phyloP scores from a whole-genome alignment of 1,140 invertebrate genomes.

The Probaryconus sp. region DNA sequence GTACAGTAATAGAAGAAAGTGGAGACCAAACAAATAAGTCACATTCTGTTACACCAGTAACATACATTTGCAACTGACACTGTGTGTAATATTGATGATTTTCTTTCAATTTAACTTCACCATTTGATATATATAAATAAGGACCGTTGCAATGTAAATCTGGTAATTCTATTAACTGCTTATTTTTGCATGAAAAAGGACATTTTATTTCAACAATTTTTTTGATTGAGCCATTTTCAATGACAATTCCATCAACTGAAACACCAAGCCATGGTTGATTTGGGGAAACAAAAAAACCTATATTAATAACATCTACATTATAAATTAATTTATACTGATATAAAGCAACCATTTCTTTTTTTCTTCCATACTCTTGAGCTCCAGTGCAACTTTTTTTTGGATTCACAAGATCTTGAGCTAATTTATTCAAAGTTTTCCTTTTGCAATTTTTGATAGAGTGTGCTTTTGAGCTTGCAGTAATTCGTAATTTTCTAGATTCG shows the following conservation, averaged over 20 bases:
- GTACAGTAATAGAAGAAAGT: slow-evolving; percentile 31
- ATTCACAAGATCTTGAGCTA: slow-evolving; percentile 35
- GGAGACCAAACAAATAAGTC: slow-evolving; percentile 63
- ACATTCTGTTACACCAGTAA: slow-evolving; percentile 56
- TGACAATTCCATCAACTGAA: slow-evolving; percentile 55
- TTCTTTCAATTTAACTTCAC: slow-evolving; percentile 48
- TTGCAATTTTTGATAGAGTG: slow-evolving; percentile 52
- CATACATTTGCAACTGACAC: slow-evolving; percentile 64
- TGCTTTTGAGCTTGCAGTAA: slow-evolving; percentile 51
- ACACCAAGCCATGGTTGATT: slow-evolving; percentile 56
- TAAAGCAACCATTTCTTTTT: slow-evolving; percentile 20
- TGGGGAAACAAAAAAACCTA: slow-evolving; percentile 46
- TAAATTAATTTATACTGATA: slow-evolving; percentile 20
- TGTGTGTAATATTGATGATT: slow-evolving; percentile 60
- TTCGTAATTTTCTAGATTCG: slow-evolving; percentile 25
- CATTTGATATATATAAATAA: slow-evolving; percentile 21
- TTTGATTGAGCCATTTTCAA: slow-evolving; percentile 43
- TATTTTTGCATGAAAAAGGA: slow-evolving; percentile 47
- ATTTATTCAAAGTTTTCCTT: slow-evolving; percentile 26
- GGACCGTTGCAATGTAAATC: slow-evolving; percentile 2
- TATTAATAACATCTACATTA: slow-evolving; percentile 33
- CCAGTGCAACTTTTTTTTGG: neutral
- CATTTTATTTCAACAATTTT: slow-evolving; percentile 63
- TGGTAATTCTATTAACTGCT: slow-evolving; percentile 37
- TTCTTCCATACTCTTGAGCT: slow-evolving; percentile 22